phyloP scores from a whole-genome alignment of 1,140 invertebrate genomes.

The Drosophila nannoptera region DNA sequence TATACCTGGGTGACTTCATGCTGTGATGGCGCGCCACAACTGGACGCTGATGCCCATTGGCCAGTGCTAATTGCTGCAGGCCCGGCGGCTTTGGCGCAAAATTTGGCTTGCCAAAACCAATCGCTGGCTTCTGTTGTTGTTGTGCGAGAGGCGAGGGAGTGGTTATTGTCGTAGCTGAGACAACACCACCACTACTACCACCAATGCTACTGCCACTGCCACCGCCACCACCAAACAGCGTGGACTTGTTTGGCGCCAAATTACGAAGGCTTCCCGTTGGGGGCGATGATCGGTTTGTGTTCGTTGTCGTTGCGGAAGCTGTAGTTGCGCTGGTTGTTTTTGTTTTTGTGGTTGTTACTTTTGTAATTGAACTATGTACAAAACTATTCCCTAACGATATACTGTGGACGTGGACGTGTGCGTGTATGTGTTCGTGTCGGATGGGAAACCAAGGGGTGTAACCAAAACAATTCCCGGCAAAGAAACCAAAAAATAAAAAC shows the following conservation, averaged over 20 bases:
- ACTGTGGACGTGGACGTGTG: slow-evolving; percentile 52
- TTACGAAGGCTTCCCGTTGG: slow-evolving; percentile 35
- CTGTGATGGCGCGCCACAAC: slow-evolving; percentile 76
- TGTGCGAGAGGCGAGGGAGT: slow-evolving; percentile 19
- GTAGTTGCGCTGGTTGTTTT: slow-evolving; percentile 41
- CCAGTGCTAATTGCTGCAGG: slow-evolving; percentile 68
- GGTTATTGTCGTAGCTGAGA: slow-evolving; percentile 32
- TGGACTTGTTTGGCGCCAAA: slow-evolving; percentile 73
- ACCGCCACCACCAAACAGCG: slow-evolving; percentile 63
- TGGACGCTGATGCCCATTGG: slow-evolving; percentile 73
- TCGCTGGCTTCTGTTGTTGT: slow-evolving; percentile 54
- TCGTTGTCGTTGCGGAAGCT: slow-evolving; percentile 45
- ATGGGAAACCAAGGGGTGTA: slow-evolving; percentile 28
- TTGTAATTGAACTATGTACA: slow-evolving; percentile 77
- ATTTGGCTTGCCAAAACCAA: slow-evolving; percentile 78
- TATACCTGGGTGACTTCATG: slow-evolving; percentile 79
- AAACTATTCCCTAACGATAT: slow-evolving; percentile 78
- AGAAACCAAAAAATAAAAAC: slow-evolving; percentile 61
- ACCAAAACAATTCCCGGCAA: slow-evolving; percentile 59
- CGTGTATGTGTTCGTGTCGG: slow-evolving; percentile 14
- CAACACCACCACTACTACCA: slow-evolving; percentile 41
- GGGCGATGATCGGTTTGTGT: slow-evolving; percentile 43
- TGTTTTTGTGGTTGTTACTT: slow-evolving; percentile 30
- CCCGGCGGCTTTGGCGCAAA: slow-evolving; percentile 78
- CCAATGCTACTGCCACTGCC: slow-evolving; percentile 24